Conservation (phyloP, 2,888 invertebrate genomes). For the Mythimna albipuncta region DNA sequence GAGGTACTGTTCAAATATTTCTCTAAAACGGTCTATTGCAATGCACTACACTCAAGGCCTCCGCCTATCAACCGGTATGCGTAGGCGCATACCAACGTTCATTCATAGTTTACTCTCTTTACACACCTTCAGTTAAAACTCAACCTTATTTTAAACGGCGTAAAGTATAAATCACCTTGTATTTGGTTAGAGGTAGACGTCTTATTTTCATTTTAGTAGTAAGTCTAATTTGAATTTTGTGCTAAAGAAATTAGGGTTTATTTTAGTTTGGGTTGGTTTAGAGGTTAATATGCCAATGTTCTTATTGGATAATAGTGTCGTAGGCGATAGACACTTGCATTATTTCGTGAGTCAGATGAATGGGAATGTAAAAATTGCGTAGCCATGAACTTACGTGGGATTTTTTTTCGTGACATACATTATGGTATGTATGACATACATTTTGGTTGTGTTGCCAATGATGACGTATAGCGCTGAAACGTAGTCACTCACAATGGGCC, state of each 20-base stretch:
- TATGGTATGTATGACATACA: not conserved
- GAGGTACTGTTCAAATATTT: slow-evolving; percentile 44
- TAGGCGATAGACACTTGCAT: slow-evolving; percentile 75
- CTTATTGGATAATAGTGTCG: slow-evolving; percentile 72
- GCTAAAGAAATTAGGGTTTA: not conserved
- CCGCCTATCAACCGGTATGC: slow-evolving; percentile 57
- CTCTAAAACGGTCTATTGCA: slow-evolving; percentile 48
- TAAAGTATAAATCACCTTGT: slow-evolving; percentile 21
- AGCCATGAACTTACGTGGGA: slow-evolving; percentile 52
- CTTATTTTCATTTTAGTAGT: slow-evolving; percentile 20
- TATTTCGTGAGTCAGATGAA: slow-evolving; percentile 69
- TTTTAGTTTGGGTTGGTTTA: slow-evolving; percentile 29
- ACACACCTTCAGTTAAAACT: slow-evolving; percentile 24
- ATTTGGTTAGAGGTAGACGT: slow-evolving; percentile 39
- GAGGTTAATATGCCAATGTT: slow-evolving; percentile 59
- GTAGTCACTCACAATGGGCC: too few relatives aligned
- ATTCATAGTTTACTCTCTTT: slow-evolving; percentile 68
- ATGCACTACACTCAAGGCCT: slow-evolving; percentile 56
- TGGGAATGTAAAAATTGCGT: slow-evolving; percentile 51
- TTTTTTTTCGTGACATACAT: slow-evolving; percentile 13
- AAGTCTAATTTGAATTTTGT: slow-evolving; percentile 25
- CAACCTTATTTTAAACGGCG: rapidly evolving
- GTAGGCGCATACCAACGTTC: slow-evolving; percentile 74
- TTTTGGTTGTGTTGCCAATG: too few relatives aligned
- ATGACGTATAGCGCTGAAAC: too few relatives aligned